Evolutionary conservation across 2,113 vertebrate species (phyloP).

Genomic region (Entosphenus tridentatus): DNA sequence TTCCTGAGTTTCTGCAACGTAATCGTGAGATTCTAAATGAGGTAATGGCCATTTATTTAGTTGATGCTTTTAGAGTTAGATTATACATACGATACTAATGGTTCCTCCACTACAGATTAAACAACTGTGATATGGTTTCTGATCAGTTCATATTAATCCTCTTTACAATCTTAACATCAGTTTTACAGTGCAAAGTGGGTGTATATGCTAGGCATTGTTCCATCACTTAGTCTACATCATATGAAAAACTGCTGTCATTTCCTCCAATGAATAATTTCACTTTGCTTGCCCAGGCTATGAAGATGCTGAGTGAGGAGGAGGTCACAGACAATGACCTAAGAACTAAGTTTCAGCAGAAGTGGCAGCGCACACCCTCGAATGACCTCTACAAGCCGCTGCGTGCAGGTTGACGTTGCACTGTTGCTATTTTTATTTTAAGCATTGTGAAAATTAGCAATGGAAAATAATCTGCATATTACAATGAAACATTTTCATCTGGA

Average conservation of each 20-base stretch:
- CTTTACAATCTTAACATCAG: too few relatives aligned
- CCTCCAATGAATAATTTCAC: not conserved
- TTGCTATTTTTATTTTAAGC: not conserved
- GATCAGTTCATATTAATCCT: too few relatives aligned
- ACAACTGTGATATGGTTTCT: too few relatives aligned
- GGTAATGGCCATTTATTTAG: constrained; percentile 21
- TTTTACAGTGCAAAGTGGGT: too few relatives aligned
- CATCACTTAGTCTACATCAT: not conserved
- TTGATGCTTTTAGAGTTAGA: too few relatives aligned
- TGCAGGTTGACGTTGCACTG: constrained; percentile 23
- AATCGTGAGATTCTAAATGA: constrained; percentile 88
- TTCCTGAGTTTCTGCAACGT: constrained; percentile 72
- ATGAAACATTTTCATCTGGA: not conserved
- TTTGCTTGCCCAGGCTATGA: constrained; percentile 35
- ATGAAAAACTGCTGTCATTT: not conserved
- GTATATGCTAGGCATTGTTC: too few relatives aligned
- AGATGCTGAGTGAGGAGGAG: constrained; percentile 71
- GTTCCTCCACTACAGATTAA: too few relatives aligned
- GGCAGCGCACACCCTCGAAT: constrained; percentile 75
- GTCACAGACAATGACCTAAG: constrained; percentile 65
- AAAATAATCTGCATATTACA: not conserved
- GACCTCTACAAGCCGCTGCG: constrained; percentile 81
- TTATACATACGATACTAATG: too few relatives aligned
- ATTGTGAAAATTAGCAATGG: not conserved
- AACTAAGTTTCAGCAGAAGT: constrained; percentile 78